Evolutionary conservation across 2,888 invertebrate species (phyloP), one percentile per base, ranked within the genome.

Genomic region (Bibio marci): DNA sequence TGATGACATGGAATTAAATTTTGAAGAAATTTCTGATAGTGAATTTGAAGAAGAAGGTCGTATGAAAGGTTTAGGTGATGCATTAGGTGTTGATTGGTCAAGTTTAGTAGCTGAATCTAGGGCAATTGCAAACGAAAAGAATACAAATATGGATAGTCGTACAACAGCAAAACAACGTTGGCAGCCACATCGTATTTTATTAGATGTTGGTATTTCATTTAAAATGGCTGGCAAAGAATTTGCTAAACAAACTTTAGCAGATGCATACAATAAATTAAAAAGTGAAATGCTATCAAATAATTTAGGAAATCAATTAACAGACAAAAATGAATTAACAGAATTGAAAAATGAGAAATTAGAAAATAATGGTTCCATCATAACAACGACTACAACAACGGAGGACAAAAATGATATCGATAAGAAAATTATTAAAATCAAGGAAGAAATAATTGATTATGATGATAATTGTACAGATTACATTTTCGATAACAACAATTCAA

Each of bases 81-180:
- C 87, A n/a, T 63, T 92, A 22, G 90, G 90, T n/a, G 90, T 92
- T 2, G 90, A 92, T 60, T 91, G 91, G 91, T 81, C 86, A 11
- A 86, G 86, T 55, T 66, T 92, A 34, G 80, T 86, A 1, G 80
- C 80, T 3, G 85, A 86, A 59, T 80, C 81, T 5, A 65, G 69
- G 31, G 49, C 52, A 2, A 62, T 60, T 47, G 48, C 48, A 28
- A 50, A 37, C 3, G 57, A 57, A 19, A 50, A 69, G 7, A 58
- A 59, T 8, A 68, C 62, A 2, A 56, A 57, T 0, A 62, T 43
- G 17, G 65, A 42, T 1, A 47, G 54, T 27, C 50, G 51, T 17
- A 67, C 50, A 54, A 69, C 48, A 5, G 78, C 80, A 2, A 73
- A 86, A 44, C 73, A 79, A 46, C 73, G 80, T 31, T 91, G 86